Percentiles rank a stretch among this genome's conserved stretches.
Evolutionary conservation across 1,140 invertebrate species (phyloP).

Genomic region (Conus ventricosus): DNA sequence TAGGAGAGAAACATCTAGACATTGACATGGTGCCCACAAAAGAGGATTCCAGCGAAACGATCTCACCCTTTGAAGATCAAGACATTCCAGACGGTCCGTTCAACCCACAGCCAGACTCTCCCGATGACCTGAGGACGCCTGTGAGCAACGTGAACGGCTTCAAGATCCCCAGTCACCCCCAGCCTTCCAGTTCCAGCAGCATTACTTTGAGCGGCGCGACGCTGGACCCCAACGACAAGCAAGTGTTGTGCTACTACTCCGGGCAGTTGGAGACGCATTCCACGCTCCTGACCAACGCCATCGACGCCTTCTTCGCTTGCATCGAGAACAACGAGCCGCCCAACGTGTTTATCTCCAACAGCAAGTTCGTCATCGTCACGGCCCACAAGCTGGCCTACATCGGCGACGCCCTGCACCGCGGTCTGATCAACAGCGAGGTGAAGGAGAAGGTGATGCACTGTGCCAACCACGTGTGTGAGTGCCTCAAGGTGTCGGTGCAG

Average conservation of each 20-base stretch:
- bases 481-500: conserved; percentile 87
- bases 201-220: conserved; percentile 29
- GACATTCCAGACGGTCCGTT: conserved; percentile 22
- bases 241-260: conserved; percentile 90
- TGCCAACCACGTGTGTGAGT: conserved; percentile 89
- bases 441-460: conserved; percentile 84
- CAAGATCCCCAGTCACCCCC: neutral
- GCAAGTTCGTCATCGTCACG: conserved; percentile 94
- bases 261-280: conserved; percentile 89
- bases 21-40: conserved; percentile 38
- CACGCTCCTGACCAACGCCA: conserved; percentile 88
- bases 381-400: conserved; percentile 95
- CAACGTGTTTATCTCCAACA: conserved; percentile 93
- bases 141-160: conserved; percentile 45
- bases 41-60: conserved; percentile 26
- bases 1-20: neutral
- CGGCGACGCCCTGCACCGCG: conserved; percentile 90
- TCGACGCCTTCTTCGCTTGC: conserved; percentile 92
- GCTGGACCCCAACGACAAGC: conserved; percentile 82
- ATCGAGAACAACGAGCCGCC: conserved; percentile 95
- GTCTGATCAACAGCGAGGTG: conserved; percentile 82
- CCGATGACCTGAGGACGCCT: conserved; percentile 54
- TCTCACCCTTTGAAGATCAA: neutral
- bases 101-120: neutral
- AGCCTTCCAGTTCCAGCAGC: neutral